Base-by-base conservation (phyloP, 2,888 invertebrate genomes). In the Morpho helenor region DNA sequence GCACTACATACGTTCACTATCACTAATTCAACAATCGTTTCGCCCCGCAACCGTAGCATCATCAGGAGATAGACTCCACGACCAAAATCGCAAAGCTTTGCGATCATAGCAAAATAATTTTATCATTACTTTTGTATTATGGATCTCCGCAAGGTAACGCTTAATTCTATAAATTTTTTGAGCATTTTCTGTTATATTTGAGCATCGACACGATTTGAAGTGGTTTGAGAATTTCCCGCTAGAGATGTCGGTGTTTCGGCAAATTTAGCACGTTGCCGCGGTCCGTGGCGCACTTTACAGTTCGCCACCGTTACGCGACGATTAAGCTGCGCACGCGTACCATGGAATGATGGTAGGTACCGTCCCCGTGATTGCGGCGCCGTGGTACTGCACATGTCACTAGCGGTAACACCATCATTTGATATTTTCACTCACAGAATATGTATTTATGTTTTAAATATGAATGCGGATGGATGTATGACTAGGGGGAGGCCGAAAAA, bases 261-360 rank as follows among this genome's bases (percentile, higher is more conserved):
- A 89, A 88, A 88, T 88, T 89, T 87, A 88, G 89, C 88, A 88
- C 88, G 85, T 80, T 80, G 74, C 78, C 80, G 83, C 81, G 77
- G 77, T 79, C 84, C 87, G 86, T 86, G 80, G 85, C 85, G 82
- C 70, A 81, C 83, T 87, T 86, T 89, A 89, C 89, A 87, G 89
- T 88, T 87, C 72, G 81, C 88, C 82, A 87, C 89, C 88, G 90
- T 88, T 88, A 90, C 85, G 83, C 80, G 80, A 72, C 84, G 84
- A 88, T 88, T 87, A 89, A 79, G 76, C 72, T 70, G 82, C 80
- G 85, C 84, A 79, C 76, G 84, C 82, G 84, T 82, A 77, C 68
- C 73, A 74, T 70, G 68, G 70, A 65, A 53, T 53, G 51, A 44
- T 10, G 53, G 47, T 42, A 69, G 73, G 73, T 72, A 72, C 70